phyloP scores from a whole-genome alignment of 2,797 vertebrate species.

The Pelobates cultripes region DNA sequence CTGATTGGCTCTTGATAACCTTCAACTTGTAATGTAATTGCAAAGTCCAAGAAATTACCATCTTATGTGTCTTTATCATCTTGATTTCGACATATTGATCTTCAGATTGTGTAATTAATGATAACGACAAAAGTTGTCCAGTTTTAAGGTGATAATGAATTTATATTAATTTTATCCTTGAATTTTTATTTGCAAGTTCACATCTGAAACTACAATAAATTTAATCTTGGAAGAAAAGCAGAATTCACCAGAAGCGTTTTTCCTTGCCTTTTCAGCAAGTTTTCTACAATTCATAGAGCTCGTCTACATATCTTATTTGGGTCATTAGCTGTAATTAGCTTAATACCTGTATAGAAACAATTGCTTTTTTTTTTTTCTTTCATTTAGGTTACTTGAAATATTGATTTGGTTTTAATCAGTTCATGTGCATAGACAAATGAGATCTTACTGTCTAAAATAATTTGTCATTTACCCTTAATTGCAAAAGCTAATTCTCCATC shows the following conservation, averaged over 20 bases:
- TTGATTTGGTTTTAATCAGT: constrained; percentile 71
- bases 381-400: constrained; percentile 73
- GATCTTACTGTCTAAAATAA: constrained; percentile 67
- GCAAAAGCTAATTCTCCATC: constrained; percentile 24
- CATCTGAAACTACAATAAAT: neutral
- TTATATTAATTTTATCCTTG: no score
- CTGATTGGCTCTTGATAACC: no score
- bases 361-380: constrained; percentile 68
- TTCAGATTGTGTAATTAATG: no score
- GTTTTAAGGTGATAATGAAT: no score
- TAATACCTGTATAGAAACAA: constrained; percentile 74
- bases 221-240: neutral
- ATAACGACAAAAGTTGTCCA: no score
- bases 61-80: no score
- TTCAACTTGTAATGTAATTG: no score
- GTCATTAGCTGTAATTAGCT: constrained; percentile 54
- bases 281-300: neutral
- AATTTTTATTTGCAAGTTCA: neutral
- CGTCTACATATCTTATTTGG: constrained; percentile 50
- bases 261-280: neutral
- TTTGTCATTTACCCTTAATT: constrained; percentile 51
- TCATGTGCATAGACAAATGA: constrained; percentile 78
- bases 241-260: constrained; percentile 16
- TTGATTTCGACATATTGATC: no score
- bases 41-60: no score